These are phyloP conservation scores for Falcunculus frontatus DNA, from an alignment of 2,113 vertebrate species.

Conservation along the genomic window DNA sequence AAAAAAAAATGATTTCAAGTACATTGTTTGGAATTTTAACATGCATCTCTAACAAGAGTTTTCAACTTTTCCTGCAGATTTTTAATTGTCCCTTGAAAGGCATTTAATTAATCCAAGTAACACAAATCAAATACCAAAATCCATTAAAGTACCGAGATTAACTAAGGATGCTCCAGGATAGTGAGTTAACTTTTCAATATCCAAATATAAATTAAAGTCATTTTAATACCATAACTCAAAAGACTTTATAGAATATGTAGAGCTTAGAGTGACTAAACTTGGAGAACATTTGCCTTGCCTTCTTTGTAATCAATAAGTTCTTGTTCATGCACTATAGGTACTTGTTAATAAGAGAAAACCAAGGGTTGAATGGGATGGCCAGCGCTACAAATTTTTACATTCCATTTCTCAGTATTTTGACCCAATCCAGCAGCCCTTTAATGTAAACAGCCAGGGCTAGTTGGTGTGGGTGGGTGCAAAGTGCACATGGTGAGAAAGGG, in stretches of 20 bases:
- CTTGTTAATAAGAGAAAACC: background rate
- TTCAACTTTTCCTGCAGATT: background rate
- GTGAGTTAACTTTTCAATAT: background rate
- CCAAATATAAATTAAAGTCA: background rate
- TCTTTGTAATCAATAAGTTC: background rate
- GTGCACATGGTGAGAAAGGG: background rate
- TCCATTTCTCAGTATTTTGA: background rate
- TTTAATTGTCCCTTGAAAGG: background rate
- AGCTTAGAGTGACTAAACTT: background rate
- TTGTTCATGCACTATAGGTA: background rate
- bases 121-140: background rate
- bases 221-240: background rate
- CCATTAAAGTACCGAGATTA: background rate
- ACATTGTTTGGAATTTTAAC: background rate
- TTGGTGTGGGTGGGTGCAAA: background rate
- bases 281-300: background rate
- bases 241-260: background rate
- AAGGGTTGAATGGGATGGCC: background rate
- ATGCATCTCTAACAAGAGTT: background rate
- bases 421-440: background rate
- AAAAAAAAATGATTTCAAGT: background rate
- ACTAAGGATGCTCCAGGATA: background rate
- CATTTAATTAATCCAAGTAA: background rate
- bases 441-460: background rate
- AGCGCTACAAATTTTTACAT: background rate